Base-by-base conservation (phyloP, 1,140 invertebrate species). In the Drosophila murphyi region DNA sequence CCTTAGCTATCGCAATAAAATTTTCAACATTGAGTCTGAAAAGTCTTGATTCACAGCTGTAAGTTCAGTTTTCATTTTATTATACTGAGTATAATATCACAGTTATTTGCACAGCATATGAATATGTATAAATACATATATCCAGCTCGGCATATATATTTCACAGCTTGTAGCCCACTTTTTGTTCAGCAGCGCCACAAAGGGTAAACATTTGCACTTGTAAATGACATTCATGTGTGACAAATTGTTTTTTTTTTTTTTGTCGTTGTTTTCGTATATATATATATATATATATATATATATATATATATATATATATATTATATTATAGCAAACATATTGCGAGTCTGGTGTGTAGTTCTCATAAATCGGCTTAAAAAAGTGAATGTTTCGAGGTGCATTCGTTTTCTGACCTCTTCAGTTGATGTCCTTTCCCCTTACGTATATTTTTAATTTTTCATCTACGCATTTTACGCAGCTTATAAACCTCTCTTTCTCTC, bases 361-460 rank as follows among this genome's bases (percentile, higher is more conserved):
- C 83, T 78, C 80, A 89, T 89, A 88, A 89, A 89, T 89, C 83
- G 83, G 83, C 83, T 88, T 88, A 85, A 80, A 89, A 80, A 76
- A 61, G 39, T 43, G 52, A 69, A 50, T 31, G 12, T 31, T 54
- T 5, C 8, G 55, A 64, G 74, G 64, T 85, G 80, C 80, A 76
- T 83, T 80, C 83, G 59, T 76, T 80, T 71, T 55, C 57, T 63
- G 57, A 61, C 45, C 48, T 41, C 41, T 51, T 31, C 64, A 37
- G 20, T 3, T 37, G 6, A 2, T 37, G 35, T 35, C 12, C 31
- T 12, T 52, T 50, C 35, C 35, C n/a, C 35, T 29, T 45, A 59
- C 8, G 64, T 79, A 73, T 47, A 50, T 72, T 69, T 79, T 65
- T 60, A 72, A 69, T 65, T 82, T 67, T 73, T 32, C 32, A 51